Conservation (phyloP, 2,113 vertebrate genomes). For the Labrus mixtus region DNA sequence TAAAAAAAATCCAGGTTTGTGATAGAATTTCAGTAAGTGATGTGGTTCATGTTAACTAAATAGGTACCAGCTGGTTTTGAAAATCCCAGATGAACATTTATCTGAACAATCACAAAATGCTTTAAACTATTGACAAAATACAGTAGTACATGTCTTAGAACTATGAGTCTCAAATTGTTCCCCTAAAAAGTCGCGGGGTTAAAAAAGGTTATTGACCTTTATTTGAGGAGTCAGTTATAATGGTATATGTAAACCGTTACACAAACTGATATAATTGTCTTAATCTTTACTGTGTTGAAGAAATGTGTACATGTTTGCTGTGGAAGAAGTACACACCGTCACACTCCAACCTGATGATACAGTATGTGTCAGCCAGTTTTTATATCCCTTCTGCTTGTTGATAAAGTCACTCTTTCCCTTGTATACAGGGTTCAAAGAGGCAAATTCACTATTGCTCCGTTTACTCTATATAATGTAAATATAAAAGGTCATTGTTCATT, state of each 20-base stretch:
- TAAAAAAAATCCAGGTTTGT: background rate
- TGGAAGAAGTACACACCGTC: background rate
- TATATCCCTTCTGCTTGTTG: background rate
- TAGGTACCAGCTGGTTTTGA: background rate
- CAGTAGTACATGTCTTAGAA: background rate
- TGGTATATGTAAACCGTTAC: background rate
- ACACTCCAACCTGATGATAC: background rate
- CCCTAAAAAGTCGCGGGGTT: background rate
- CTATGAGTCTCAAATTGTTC: background rate
- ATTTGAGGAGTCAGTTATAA: conserved; percentile 3
- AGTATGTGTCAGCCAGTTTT: background rate
- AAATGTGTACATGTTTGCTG: background rate
- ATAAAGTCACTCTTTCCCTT: conserved; percentile 9
- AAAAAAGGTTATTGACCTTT: conserved; percentile 3
- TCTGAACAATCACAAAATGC: background rate
- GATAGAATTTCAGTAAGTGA: too few species aligned
- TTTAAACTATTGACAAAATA: conserved; percentile 10
- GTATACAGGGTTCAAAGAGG: background rate
- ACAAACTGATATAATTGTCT: conserved; percentile 12
- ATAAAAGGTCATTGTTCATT: too few species aligned
- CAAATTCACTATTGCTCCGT: background rate
- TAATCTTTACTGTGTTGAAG: background rate
- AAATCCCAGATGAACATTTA: background rate
- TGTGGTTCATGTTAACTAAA: background rate
- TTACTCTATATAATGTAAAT: background rate